A percentile compares a stretch with the other conserved stretches of the same genome.
Evolutionary conservation across 2,888 invertebrate genomes (phyloP).

Genomic region (Conomelus anceps): DNA sequence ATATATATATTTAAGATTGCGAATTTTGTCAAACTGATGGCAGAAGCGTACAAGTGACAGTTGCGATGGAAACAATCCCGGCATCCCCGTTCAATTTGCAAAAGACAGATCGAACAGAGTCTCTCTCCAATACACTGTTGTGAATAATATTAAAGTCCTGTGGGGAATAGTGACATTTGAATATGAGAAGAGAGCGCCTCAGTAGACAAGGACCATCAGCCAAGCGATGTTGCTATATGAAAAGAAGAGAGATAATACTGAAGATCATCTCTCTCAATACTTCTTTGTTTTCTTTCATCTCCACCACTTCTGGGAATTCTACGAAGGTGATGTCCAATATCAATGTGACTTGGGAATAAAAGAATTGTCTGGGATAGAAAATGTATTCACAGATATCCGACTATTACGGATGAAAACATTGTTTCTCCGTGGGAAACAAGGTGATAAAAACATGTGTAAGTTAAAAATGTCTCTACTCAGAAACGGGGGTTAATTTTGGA

Average conservation of each 20-base stretch:
- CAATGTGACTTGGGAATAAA: neutral
- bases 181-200: neutral
- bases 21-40: neutral
- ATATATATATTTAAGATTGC: neutral
- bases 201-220: neutral
- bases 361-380: neutral
- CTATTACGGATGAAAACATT: neutral
- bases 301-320: neutral
- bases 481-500: too few relatives aligned
- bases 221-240: neutral
- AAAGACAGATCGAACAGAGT: neutral
- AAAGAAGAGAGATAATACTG: neutral
- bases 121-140: neutral
- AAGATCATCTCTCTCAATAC: neutral
- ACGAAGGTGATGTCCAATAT: too few relatives aligned
- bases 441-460: neutral
- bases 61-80: neutral
- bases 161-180: neutral
- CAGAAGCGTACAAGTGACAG: neutral
- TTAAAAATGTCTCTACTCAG: too few relatives aligned
- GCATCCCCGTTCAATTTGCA: neutral
- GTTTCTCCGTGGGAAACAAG: neutral
- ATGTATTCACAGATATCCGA: neutral
- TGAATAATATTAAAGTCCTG: neutral
- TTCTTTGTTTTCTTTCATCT: neutral